Evolutionary conservation across 2,113 vertebrate species (phyloP).

Genomic region (Haemorhous mexicanus): DNA sequence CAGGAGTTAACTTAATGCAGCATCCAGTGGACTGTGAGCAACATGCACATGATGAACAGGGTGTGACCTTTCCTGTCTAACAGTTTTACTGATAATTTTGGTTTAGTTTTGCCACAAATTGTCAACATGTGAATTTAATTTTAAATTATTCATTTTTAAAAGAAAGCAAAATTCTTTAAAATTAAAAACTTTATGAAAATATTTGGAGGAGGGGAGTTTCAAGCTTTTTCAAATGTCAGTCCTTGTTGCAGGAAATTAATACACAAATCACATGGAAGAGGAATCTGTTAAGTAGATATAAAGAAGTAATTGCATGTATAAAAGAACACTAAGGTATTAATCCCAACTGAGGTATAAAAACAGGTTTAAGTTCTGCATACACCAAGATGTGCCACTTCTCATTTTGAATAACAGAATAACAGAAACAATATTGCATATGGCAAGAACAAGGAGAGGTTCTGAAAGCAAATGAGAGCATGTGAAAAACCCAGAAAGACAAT

Average conservation of each 20-base stretch:
- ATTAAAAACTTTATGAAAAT: neutral
- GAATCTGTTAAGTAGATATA: neutral
- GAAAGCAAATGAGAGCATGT: neutral
- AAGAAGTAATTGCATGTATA: neutral
- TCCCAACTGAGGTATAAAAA: neutral
- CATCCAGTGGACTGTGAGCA: neutral
- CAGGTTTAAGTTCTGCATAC: neutral
- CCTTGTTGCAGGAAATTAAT: neutral
- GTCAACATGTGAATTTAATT: neutral
- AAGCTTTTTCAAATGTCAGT: neutral
- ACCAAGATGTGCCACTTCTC: neutral
- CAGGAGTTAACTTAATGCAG: neutral
- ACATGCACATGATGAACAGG: neutral
- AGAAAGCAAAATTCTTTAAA: neutral
- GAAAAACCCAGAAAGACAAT: neutral
- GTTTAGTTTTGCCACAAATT: neutral
- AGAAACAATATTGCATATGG: neutral
- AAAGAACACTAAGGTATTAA: neutral
- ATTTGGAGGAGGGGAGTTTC: rapidly evolving
- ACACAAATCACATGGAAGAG: neutral
- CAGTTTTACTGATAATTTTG: neutral
- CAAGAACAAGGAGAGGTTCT: neutral
- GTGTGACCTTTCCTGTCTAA: neutral
- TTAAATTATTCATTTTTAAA: neutral
- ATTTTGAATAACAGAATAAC: neutral